phyloP scores from a whole-genome alignment of 2,888 invertebrate species.

The Cataglyphis livida region DNA sequence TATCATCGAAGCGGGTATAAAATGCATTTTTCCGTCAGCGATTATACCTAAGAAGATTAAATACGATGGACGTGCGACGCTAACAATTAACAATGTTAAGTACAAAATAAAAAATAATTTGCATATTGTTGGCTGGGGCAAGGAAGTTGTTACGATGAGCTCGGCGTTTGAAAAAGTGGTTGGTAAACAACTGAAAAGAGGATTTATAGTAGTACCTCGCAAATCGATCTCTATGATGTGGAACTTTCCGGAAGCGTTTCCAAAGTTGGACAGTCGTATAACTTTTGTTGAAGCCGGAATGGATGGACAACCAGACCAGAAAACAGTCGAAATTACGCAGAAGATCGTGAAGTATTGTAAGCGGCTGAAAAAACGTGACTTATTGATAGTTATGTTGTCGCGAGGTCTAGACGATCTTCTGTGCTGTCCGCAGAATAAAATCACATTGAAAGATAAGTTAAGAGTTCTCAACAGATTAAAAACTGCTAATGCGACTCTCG shows the following conservation, averaged over 20 bases:
- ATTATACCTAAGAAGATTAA: constrained; percentile 76
- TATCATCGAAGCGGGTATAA: constrained; percentile 74
- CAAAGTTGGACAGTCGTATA: constrained; percentile 80
- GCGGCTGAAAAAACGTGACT: constrained; percentile 84
- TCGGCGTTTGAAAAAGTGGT: constrained; percentile 86
- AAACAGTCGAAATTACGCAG: constrained; percentile 85
- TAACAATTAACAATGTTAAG: constrained; percentile 71
- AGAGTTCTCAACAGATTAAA: constrained; percentile 86
- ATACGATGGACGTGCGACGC: constrained; percentile 70
- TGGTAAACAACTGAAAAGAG: constrained; percentile 85
- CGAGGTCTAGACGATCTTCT: constrained; percentile 90
- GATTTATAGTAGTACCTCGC: constrained; percentile 87
- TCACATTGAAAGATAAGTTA: constrained; percentile 87
- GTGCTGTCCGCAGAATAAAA: constrained; percentile 87
- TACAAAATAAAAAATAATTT: constrained; percentile 80
- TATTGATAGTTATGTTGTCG: constrained; percentile 88
- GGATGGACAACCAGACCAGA: constrained; percentile 87
- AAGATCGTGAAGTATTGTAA: constrained; percentile 86
- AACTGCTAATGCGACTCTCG: constrained; percentile 87
- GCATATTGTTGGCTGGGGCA: constrained; percentile 87
- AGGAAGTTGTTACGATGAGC: constrained; percentile 88
- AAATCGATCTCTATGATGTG: constrained; percentile 81
- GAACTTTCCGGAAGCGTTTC: constrained; percentile 74
- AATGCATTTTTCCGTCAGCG: constrained; percentile 71
- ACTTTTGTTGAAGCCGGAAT: constrained; percentile 86